A percentile compares a stretch with the other conserved stretches of the same genome.
Evolutionary conservation across 2,113 vertebrate genomes (phyloP).

Genomic region (Nycticryphes semicollaris): DNA sequence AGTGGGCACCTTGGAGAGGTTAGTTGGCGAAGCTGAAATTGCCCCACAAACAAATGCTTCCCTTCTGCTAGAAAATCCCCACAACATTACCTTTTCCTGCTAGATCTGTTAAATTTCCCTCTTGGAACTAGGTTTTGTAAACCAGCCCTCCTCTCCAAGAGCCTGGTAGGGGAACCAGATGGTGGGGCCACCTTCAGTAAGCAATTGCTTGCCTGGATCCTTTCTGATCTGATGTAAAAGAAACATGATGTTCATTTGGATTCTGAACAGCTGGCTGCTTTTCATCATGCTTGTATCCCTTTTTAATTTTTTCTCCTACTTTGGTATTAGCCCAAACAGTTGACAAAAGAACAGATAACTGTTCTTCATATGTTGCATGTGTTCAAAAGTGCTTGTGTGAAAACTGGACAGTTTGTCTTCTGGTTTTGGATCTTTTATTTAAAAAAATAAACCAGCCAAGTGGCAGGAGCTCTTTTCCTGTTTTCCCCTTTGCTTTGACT

Average conservation of each 20-base stretch:
- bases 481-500: neutral
- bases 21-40: neutral
- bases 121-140: neutral
- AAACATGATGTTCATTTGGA: neutral
- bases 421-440: neutral
- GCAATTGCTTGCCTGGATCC: neutral
- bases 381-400: neutral
- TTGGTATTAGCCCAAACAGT: neutral
- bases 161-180: neutral
- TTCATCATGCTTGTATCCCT: neutral
- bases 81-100: neutral
- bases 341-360: neutral
- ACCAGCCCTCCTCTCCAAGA: neutral
- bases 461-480: neutral
- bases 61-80: too few species aligned
- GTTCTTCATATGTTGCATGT: neutral
- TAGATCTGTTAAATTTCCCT: neutral
- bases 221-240: neutral
- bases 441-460: neutral
- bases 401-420: neutral
- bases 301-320: neutral
- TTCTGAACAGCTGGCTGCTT: constrained; percentile 15
- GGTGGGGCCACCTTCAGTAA: neutral
- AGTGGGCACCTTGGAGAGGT: neutral
- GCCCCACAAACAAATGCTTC: neutral